Conservation (phyloP, 30 jellyfish, hydroid and myxozoan species). For the Phacellophora camtschatica region DNA sequence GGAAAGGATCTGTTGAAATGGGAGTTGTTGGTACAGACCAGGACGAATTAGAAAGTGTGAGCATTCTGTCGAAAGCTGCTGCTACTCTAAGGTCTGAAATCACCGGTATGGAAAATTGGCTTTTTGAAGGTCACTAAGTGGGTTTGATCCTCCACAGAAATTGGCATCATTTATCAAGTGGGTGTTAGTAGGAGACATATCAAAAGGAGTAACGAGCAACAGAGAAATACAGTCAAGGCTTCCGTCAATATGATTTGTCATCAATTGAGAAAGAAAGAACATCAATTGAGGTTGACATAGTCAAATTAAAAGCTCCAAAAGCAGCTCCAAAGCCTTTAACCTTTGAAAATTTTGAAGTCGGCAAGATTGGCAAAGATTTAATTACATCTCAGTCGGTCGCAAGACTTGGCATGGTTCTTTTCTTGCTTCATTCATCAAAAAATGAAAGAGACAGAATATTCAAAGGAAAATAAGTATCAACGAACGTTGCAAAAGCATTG, state of each 20-base stretch:
- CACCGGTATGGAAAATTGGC: neutral
- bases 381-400: slow-evolving; percentile 6
- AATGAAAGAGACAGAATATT: too few relatives aligned
- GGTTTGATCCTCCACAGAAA: slow-evolving; percentile 1
- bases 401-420: too few relatives aligned
- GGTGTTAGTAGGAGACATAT: slow-evolving; percentile 4
- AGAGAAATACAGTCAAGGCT: neutral
- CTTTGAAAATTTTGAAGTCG: neutral
- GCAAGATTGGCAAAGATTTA: neutral
- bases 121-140: slow-evolving; percentile 19
- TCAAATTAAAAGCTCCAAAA: neutral
- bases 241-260: neutral
- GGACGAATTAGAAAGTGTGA: slow-evolving; percentile 4
- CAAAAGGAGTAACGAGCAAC: neutral
- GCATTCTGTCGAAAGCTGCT: neutral
- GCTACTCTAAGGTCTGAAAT: neutral
- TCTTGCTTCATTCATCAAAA: too few relatives aligned
- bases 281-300: slow-evolving; percentile 3
- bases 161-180: slow-evolving; percentile 29
- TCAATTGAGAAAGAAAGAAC: neutral
- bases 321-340: slow-evolving; percentile 25
- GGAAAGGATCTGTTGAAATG: too few relatives aligned
- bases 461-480: too few relatives aligned
- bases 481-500: too few relatives aligned
- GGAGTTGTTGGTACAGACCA: too few relatives aligned